Evolutionary conservation across 2,888 invertebrate species (phyloP).

Genomic region (Kryphioiulus occultus): DNA sequence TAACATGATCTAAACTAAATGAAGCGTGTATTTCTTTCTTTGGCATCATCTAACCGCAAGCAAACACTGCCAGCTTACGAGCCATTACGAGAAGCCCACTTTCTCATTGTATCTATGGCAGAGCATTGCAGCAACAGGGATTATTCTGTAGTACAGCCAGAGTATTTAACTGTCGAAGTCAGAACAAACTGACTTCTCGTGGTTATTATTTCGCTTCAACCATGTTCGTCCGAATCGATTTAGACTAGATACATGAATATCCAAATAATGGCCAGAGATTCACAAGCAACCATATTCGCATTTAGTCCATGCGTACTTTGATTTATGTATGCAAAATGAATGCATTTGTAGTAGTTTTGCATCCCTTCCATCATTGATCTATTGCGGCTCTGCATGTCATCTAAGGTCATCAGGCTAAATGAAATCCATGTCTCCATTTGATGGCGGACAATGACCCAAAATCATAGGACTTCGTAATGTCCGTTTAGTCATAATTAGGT

Average conservation of each 20-base stretch:
- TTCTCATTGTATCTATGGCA: too few species aligned
- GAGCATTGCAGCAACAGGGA: too few species aligned
- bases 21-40: too few species aligned
- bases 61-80: too few species aligned
- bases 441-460: not conserved
- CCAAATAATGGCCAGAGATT: too few species aligned
- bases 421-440: not conserved
- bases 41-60: too few species aligned
- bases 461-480: not conserved
- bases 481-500: not conserved
- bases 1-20: too few species aligned
- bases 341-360: not conserved
- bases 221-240: not conserved
- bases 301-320: not conserved
- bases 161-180: too few species aligned
- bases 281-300: not conserved
- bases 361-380: too few species aligned
- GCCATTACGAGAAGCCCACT: too few species aligned
- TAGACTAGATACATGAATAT: not conserved
- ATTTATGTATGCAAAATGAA: not conserved
- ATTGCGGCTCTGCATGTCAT: not conserved
- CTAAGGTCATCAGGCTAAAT: not conserved
- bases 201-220: not conserved
- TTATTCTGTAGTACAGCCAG: too few species aligned
- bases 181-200: not conserved